Conservation (phyloP, 2,797 vertebrate genomes). For the Margarornis squamiger region DNA sequence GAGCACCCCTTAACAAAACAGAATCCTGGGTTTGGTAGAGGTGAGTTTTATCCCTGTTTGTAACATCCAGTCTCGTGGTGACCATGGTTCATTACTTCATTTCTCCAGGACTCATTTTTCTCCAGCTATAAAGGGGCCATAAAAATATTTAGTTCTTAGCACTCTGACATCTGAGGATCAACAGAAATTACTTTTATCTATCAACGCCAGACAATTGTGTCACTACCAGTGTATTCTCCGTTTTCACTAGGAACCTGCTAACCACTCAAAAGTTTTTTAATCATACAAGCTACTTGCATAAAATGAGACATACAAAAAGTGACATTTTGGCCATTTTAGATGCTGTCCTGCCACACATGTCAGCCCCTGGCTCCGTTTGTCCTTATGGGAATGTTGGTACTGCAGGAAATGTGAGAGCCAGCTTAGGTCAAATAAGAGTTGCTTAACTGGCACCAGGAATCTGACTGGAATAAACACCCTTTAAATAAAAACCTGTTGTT, state of each 20-base stretch:
- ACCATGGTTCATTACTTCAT: neutral
- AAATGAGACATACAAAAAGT: neutral
- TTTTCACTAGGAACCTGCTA: neutral
- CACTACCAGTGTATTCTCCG: neutral
- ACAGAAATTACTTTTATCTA: neutral
- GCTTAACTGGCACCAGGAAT: neutral
- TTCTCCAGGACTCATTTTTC: neutral
- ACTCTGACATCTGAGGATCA: neutral
- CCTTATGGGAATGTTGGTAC: neutral
- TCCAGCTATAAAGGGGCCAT: neutral
- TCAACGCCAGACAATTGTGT: neutral
- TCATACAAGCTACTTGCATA: neutral
- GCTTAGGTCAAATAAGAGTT: neutral
- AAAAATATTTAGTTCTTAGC: neutral
- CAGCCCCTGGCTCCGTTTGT: neutral
- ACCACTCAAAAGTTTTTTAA: neutral
- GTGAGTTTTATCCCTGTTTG: neutral
- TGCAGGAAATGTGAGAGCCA: neutral
- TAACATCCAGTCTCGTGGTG: neutral
- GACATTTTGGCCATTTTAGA: neutral
- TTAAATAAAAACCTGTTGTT: neutral
- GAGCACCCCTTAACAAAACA: neutral
- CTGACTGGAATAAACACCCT: neutral
- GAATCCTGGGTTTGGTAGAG: neutral
- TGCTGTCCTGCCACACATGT: neutral